Conservation (phyloP, 2,113 vertebrate species). For the Fukomys damarensis region DNA sequence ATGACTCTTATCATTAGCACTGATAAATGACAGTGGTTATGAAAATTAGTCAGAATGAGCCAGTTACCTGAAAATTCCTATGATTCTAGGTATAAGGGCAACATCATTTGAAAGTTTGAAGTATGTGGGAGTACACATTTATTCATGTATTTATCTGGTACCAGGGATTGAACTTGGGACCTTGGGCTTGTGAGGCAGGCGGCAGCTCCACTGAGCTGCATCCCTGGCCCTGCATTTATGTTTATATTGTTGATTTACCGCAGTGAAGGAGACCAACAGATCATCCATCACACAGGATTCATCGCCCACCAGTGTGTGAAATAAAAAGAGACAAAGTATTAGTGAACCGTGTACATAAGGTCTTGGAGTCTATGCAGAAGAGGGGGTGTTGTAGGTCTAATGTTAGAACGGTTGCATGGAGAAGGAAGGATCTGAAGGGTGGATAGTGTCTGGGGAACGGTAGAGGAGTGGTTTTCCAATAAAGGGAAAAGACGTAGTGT, state of each 20-base stretch:
- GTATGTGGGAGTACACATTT: neutral
- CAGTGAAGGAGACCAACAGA: neutral
- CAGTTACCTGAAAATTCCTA: conserved; percentile 10
- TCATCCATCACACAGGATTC: neutral
- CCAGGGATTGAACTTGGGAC: too few species aligned
- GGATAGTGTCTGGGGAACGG: neutral
- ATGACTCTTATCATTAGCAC: neutral
- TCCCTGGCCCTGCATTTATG: too few species aligned
- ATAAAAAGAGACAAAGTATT: neutral
- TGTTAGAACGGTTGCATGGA: neutral
- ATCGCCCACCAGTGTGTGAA: neutral
- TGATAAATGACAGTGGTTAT: neutral
- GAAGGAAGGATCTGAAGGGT: conserved; percentile 6
- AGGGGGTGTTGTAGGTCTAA: neutral
- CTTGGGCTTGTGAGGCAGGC: too few species aligned
- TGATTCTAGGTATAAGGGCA: neutral
- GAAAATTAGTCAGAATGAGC: conserved; percentile 33
- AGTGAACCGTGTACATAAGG: neutral
- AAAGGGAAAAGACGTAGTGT: neutral
- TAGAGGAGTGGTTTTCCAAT: neutral
- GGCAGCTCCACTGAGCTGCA: too few species aligned
- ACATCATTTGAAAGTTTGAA: conserved; percentile 33
- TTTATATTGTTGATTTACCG: conserved; percentile 5
- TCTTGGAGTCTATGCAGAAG: neutral
- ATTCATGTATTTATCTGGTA: too few species aligned